Percentiles rank a stretch among this genome's conserved stretches.
Evolutionary conservation across 2,113 vertebrate genomes (phyloP).

Genomic region (Spea multiplicata): DNA sequence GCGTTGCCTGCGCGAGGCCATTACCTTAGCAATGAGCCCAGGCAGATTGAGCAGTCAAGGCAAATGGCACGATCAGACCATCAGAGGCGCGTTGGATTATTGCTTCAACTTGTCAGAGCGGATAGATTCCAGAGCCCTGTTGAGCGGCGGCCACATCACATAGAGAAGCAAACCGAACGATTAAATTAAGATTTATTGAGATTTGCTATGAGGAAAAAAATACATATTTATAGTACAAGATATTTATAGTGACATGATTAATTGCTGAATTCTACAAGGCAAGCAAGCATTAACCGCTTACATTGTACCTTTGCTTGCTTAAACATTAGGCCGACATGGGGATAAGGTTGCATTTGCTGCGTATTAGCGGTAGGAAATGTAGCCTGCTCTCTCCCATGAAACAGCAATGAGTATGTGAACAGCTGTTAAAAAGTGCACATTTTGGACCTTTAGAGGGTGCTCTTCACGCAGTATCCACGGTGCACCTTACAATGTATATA

Average conservation of each 20-base stretch:
- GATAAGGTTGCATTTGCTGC: not conserved
- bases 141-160: slow-evolving; percentile 40
- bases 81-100: slow-evolving; percentile 42
- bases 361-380: not conserved
- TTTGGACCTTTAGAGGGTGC: slow-evolving; percentile 27
- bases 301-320: not conserved
- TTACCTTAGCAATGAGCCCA: slow-evolving; percentile 43
- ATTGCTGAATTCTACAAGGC: slow-evolving; percentile 23
- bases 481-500: not conserved
- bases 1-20: slow-evolving; percentile 22
- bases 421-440: not conserved
- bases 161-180: slow-evolving; percentile 35
- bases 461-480: not conserved
- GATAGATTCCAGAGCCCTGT: slow-evolving; percentile 39
- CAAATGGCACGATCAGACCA: slow-evolving; percentile 46
- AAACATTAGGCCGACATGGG: not conserved
- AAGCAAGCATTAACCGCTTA: slow-evolving; percentile 25
- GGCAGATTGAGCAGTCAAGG: slow-evolving; percentile 48
- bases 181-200: slow-evolving; percentile 48
- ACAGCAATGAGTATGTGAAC: not conserved
- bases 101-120: slow-evolving; percentile 39
- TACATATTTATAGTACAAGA: slow-evolving; percentile 44
- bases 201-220: slow-evolving; percentile 40
- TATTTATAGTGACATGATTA: slow-evolving; percentile 41
- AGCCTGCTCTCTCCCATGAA: not conserved